A percentile compares a stretch with the other conserved stretches of the same genome.
Evolutionary conservation across 2,797 vertebrate species (phyloP).

Genomic region (Spinus olivaceus): DNA sequence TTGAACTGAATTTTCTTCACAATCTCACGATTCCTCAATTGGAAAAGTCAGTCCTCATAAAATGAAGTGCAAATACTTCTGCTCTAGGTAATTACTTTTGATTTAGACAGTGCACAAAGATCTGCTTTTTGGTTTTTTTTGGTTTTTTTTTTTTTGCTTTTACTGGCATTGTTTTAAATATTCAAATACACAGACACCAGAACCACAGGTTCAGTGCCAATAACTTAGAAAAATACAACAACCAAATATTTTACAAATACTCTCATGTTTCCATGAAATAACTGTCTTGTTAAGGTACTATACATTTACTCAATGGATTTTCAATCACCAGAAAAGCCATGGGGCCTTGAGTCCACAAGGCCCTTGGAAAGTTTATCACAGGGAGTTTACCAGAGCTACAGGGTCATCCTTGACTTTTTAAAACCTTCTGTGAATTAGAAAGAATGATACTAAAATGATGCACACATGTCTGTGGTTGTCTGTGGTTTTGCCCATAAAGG

Average conservation of each 20-base stretch:
- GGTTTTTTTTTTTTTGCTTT: background rate
- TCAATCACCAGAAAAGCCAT: background rate
- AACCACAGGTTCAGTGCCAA: background rate
- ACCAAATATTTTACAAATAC: background rate
- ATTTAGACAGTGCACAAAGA: background rate
- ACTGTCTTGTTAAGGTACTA: background rate
- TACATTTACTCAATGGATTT: background rate
- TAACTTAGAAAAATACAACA: background rate
- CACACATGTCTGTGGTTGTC: background rate
- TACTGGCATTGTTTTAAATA: background rate
- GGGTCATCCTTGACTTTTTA: background rate
- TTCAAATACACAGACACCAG: background rate
- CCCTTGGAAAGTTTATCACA: background rate
- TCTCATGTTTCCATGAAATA: background rate
- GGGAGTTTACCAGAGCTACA: background rate
- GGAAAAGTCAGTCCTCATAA: background rate
- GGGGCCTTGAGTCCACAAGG: background rate
- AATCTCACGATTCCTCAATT: background rate
- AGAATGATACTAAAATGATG: background rate
- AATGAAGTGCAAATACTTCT: background rate
- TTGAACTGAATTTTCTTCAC: slow-evolving; percentile 4
- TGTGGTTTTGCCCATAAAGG: background rate
- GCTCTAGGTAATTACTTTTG: background rate
- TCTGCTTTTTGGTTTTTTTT: background rate
- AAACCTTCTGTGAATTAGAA: background rate